Evolutionary conservation across 30 jellyfish, hydroid and myxozoan genomes (phyloP).

Genomic region (Sanderia malayensis): DNA sequence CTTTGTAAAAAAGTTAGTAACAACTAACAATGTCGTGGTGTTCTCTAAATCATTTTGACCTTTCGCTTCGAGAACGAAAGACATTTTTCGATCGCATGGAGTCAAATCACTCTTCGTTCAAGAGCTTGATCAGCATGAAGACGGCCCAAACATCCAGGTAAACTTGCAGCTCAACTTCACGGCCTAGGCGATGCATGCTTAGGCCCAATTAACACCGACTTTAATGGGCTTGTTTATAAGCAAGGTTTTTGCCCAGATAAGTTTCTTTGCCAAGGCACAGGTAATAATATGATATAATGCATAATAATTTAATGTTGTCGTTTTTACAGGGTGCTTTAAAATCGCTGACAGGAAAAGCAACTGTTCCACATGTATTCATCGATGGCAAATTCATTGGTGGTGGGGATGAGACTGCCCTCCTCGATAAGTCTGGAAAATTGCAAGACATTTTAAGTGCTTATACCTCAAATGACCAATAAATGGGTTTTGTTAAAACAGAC

Average conservation of each 20-base stretch:
- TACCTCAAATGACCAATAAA: background rate
- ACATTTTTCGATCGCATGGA: slow-evolving; percentile 32
- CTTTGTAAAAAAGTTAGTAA: slow-evolving; percentile 15
- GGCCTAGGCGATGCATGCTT: too few species aligned
- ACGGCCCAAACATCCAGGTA: slow-evolving; percentile 55
- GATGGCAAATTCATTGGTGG: slow-evolving; percentile 70
- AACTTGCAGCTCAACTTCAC: too few species aligned
- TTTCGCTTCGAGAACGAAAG: slow-evolving; percentile 52
- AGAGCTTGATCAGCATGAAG: slow-evolving; percentile 49
- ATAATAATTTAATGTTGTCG: background rate
- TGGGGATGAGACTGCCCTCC: slow-evolving; percentile 56
- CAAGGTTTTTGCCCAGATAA: too few species aligned
- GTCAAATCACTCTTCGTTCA: slow-evolving; percentile 32
- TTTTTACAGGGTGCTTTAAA: slow-evolving; percentile 50
- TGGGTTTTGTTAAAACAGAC: background rate
- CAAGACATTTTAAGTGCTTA: slow-evolving; percentile 16
- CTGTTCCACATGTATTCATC: slow-evolving; percentile 69
- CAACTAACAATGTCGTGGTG: slow-evolving; percentile 40
- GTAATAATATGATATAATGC: background rate
- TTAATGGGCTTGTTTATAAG: too few species aligned
- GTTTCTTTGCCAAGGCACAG: too few species aligned
- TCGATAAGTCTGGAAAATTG: slow-evolving; percentile 53
- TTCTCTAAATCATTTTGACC: slow-evolving; percentile 65
- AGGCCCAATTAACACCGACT: too few species aligned
- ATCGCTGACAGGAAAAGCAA: slow-evolving; percentile 60